Base-by-base conservation (phyloP, 2,113 vertebrate species). In the Zosterops borbonicus region DNA sequence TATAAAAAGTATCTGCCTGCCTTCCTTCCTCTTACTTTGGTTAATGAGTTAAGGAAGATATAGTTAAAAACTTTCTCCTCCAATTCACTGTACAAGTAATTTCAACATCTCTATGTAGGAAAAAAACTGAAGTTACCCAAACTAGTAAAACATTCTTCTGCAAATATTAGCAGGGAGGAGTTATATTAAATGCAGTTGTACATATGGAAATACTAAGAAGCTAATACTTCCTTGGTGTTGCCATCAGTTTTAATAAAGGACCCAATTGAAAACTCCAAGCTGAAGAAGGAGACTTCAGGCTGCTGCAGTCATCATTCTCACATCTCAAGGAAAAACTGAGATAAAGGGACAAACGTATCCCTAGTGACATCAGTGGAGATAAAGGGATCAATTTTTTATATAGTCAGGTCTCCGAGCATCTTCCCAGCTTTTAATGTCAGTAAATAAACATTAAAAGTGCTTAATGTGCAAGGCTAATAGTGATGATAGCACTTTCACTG, bases 401-500 rank as follows among this genome's bases (percentile, higher is more conserved):
- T 29, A 88, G 28, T 83, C n/a, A 24, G 42, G 62, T 89, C 84
- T 89, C 89, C 3, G 3, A 79, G 69, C 69, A 74, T 67, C 74
- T 90, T 95, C 55, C 84, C 41, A 96, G 86, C 91, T 95, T 90
- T 94, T 83, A 84, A 89, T 87, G 94, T 91, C 96, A 95, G 78
- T 90, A 95, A 97, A 88, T 89, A 96, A 96, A 90, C 95, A 93
- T 79, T 87, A 79, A 95, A 95, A 90, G 87, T 93, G 95, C 97
- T 97, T 95, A 92, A 71, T 86, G 94, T 71, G 82, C 95, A 94
- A 89, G 84, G 94, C 96, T 95, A 95, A 90, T 87, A 86, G 90
- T 95, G 95, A 97, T 94, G 95, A 94, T 94, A 97, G 92, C 94
- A 93, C 97, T 97, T 97, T 80, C 92, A 96, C 94, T 85, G 73